A percentile compares a stretch with the other conserved stretches of the same genome.
phyloP scores from a whole-genome alignment of 2,888 invertebrate genomes.

The Stenchaetothrips biformis region DNA sequence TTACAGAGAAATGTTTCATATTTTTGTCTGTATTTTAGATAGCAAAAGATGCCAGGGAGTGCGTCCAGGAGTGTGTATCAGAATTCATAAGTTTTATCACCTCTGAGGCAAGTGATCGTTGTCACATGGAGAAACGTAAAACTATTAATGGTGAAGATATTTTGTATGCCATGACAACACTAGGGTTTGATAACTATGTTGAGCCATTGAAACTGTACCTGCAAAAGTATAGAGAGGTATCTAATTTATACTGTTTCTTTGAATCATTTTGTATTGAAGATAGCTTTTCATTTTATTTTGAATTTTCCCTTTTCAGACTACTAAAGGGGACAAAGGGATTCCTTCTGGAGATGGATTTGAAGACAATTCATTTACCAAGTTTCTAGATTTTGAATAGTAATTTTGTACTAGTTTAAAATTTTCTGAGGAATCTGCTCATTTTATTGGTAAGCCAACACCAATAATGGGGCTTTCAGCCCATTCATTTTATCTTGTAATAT shows the following conservation, averaged over 20 bases:
- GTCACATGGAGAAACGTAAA: slow-evolving; percentile 95
- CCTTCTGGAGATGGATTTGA: slow-evolving; percentile 49
- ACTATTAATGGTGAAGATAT: slow-evolving; percentile 99
- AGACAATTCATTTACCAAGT: slow-evolving; percentile 41
- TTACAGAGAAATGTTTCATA: slow-evolving; percentile 14
- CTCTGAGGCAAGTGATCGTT: slow-evolving; percentile 96
- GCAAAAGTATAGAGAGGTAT: slow-evolving; percentile 87
- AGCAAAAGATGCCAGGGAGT: slow-evolving; percentile 97
- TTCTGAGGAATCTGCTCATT: too few species aligned
- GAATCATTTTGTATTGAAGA: slow-evolving; percentile 28
- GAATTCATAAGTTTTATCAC: slow-evolving; percentile 99
- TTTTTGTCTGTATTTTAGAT: slow-evolving; percentile 56
- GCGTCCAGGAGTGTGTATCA: slow-evolving; percentile 98
- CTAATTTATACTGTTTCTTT: slow-evolving; percentile 34
- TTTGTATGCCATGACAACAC: slow-evolving; percentile 86
- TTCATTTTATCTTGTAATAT: background rate
- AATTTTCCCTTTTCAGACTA: slow-evolving; percentile 46
- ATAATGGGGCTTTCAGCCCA: too few species aligned
- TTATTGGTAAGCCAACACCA: too few species aligned
- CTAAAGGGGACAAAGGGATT: slow-evolving; percentile 53
- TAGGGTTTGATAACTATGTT: slow-evolving; percentile 92
- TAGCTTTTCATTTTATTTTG: slow-evolving; percentile 27
- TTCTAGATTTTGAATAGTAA: slow-evolving; percentile 1
- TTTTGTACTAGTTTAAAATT: background rate
- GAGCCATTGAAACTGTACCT: slow-evolving; percentile 92